Evolutionary conservation across 2,888 invertebrate genomes (phyloP).

Genomic region (Drosophila austrosaltans): DNA sequence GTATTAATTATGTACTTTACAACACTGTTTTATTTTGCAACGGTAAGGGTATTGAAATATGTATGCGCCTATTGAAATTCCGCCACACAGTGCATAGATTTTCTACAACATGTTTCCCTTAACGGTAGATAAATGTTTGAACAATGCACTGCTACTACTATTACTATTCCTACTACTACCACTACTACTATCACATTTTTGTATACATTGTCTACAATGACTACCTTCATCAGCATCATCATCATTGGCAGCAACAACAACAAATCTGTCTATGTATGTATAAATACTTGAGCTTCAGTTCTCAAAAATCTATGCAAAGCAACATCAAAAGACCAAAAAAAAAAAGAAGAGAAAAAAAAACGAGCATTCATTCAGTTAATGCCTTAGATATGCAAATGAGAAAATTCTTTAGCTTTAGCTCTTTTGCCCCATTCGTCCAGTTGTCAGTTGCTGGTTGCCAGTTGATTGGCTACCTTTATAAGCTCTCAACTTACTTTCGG

Average conservation of each 20-base stretch:
- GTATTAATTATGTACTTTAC: no score
- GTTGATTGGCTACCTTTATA: conserved; percentile 59
- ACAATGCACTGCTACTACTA: conserved; percentile 57
- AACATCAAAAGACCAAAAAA: conserved; percentile 51
- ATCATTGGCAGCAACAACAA: conserved; percentile 37
- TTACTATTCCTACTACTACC: conserved; percentile 7
- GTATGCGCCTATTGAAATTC: not conserved
- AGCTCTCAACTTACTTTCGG: conserved; percentile 6
- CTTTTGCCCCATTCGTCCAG: not conserved
- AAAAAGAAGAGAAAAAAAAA: not conserved
- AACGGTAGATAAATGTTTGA: conserved; percentile 68
- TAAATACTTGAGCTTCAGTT: conserved; percentile 37
- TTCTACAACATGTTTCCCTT: conserved; percentile 28
- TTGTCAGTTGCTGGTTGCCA: conserved; percentile 42
- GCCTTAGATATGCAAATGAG: conserved; percentile 74
- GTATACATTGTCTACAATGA: conserved; percentile 23
- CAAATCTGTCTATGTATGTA: conserved; percentile 17
- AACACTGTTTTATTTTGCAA: not conserved
- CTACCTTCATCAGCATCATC: conserved; percentile 15
- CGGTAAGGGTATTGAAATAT: not conserved
- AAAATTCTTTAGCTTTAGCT: conserved; percentile 49
- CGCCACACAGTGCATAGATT: not conserved
- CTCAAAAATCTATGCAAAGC: conserved; percentile 71
- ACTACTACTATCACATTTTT: not conserved
- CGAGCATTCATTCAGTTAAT: conserved; percentile 68